Percentiles rank a stretch among this genome's conserved stretches.
These are phyloP conservation scores for Eupsilia transversa DNA, from an alignment of 2,888 invertebrate genomes.

Conservation along the genomic window DNA sequence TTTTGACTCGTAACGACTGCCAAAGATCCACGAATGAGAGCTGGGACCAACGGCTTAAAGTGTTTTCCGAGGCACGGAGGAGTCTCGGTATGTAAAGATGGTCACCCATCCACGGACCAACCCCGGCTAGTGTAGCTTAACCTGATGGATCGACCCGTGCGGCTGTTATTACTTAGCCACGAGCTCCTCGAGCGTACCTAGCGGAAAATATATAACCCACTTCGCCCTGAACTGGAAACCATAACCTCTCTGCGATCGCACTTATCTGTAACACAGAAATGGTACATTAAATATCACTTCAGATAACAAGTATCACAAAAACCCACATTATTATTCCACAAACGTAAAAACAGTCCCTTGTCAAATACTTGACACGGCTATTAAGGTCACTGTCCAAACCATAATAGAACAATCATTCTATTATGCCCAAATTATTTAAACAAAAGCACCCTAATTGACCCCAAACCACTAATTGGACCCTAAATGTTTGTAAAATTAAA, in stretches of 20 bases:
- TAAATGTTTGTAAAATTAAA: conserved; percentile 69
- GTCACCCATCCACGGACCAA: too few species aligned
- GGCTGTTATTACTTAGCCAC: too few species aligned
- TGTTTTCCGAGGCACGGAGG: too few species aligned
- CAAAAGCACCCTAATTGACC: conserved; percentile 62
- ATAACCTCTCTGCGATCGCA: neutral
- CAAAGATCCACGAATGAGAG: too few species aligned
- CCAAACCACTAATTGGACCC: conserved; percentile 56
- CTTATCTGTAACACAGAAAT: conserved; percentile 9
- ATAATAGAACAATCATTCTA: conserved; percentile 60
- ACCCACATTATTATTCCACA: conserved; percentile 39
- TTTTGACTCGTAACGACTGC: too few species aligned
- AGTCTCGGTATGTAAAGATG: too few species aligned
- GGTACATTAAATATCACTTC: conserved; percentile 34
- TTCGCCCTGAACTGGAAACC: neutral
- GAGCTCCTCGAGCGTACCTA: too few species aligned
- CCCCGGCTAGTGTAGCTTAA: too few species aligned
- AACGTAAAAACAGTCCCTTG: conserved; percentile 43
- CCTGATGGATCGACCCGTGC: too few species aligned
- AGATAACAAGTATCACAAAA: conserved; percentile 31
- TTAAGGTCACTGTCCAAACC: conserved; percentile 45
- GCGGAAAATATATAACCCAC: neutral
- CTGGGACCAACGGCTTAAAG: too few species aligned
- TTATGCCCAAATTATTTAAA: conserved; percentile 63
- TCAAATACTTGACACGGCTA: conserved; percentile 39